Percentiles rank a stretch among this genome's conserved stretches.
Conservation (phyloP, 2,888 invertebrate species). For the Erebia ligea region DNA sequence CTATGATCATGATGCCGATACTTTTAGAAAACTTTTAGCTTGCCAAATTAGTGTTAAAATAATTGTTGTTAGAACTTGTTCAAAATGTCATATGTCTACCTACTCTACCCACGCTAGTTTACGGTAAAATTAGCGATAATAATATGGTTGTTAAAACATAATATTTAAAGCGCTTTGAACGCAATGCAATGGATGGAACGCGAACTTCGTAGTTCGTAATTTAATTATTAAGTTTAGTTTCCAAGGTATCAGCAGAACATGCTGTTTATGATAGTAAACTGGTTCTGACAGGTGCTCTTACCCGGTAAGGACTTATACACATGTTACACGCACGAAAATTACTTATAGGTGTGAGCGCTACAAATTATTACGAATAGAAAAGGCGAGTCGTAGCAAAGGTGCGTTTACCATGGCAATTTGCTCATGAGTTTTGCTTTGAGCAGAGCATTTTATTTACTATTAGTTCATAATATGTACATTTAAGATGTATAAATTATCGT, state of each 20-base stretch:
- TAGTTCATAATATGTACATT: no score
- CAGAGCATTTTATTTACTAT: not conserved
- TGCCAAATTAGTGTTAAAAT: not conserved
- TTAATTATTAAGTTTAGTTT: constrained; percentile 54
- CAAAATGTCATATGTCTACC: not conserved
- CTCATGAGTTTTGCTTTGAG: no score
- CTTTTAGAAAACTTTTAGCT: no score
- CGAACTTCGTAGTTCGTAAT: constrained; percentile 51
- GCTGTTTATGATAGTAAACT: constrained; percentile 50
- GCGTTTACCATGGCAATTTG: not conserved
- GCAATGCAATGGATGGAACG: constrained; percentile 49
- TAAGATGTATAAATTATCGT: no score
- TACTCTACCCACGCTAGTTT: not conserved
- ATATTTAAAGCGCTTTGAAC: constrained; percentile 43
- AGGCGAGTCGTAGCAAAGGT: constrained; percentile 27
- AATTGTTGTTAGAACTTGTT: not conserved
- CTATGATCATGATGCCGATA: no score
- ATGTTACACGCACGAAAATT: constrained; percentile 43
- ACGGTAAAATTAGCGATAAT: not conserved
- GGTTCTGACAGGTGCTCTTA: constrained; percentile 50
- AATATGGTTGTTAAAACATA: not conserved
- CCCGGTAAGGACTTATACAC: constrained; percentile 48
- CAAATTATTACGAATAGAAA: constrained; percentile 46
- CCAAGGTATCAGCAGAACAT: constrained; percentile 52
- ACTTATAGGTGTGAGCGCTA: constrained; percentile 29